A percentile compares a stretch with the other conserved stretches of the same genome.
Conservation (phyloP, 2,113 vertebrate genomes). For the Lepus americanus region DNA sequence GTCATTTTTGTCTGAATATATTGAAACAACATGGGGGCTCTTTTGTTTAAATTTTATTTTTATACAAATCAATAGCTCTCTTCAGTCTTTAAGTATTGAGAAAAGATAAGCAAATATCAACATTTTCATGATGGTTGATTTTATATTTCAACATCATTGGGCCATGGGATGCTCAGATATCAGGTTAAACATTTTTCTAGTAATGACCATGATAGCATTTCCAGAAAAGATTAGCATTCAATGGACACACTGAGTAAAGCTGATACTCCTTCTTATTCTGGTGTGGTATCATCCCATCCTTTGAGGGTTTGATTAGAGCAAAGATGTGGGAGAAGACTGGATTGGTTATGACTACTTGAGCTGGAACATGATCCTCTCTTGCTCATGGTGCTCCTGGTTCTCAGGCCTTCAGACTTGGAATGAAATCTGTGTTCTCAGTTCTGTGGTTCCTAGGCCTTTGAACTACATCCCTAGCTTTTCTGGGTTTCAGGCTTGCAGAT, state of each 20-base stretch:
- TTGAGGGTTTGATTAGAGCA: neutral
- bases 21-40: neutral
- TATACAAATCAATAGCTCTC: neutral
- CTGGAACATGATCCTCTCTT: no score
- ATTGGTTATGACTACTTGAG: neutral
- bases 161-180: neutral
- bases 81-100: neutral
- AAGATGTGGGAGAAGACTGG: neutral
- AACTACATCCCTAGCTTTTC: neutral
- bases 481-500: neutral
- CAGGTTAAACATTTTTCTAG: no score
- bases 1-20: neutral
- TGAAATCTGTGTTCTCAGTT: neutral
- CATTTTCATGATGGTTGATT: neutral
- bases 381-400: neutral
- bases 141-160: neutral
- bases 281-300: neutral
- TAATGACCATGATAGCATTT: no score
- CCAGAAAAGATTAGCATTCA: neutral
- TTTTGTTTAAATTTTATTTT: conserved; percentile 31
- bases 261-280: neutral
- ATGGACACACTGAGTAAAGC: neutral
- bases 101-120: neutral
- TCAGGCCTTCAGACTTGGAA: neutral
- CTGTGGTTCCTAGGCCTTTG: neutral